These are phyloP conservation scores for Acinonyx jubatus DNA, from an alignment of 2,113 vertebrate genomes.

Conservation along the genomic window DNA sequence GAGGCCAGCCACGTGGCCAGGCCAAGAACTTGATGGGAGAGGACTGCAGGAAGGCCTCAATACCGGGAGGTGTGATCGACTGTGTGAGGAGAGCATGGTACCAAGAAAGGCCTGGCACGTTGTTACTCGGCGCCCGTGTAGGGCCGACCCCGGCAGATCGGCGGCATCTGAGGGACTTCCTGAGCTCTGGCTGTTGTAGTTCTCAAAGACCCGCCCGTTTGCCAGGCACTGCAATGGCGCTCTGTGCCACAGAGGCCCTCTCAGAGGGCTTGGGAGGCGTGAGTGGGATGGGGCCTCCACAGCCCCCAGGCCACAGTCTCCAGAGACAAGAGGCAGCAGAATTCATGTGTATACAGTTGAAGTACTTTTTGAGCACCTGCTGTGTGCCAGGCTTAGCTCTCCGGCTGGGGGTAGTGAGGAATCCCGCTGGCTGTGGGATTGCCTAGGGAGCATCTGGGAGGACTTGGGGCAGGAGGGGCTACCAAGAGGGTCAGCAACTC, in stretches of 20 bases:
- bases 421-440: not conserved
- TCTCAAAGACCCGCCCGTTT: not conserved
- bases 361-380: not conserved
- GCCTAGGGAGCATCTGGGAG: not conserved
- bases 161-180: not conserved
- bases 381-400: not conserved
- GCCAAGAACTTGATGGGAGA: not conserved
- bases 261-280: not conserved
- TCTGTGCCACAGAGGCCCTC: not conserved
- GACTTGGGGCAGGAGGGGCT: not conserved
- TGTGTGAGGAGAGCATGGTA: rapidly evolving
- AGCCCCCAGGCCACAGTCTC: no score
- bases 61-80: not conserved
- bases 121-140: not conserved
- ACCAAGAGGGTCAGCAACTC: not conserved
- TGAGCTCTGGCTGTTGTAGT: not conserved
- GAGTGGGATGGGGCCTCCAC: not conserved
- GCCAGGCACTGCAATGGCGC: not conserved
- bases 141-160: not conserved
- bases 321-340: not conserved
- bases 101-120: not conserved
- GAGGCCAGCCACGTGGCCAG: not conserved
- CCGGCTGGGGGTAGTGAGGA: not conserved
- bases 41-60: not conserved
- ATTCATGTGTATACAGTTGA: not conserved